These are phyloP conservation scores for Scaptomyza caliginosa DNA, from an alignment of 2,888 invertebrate species.

Conservation along the genomic window DNA sequence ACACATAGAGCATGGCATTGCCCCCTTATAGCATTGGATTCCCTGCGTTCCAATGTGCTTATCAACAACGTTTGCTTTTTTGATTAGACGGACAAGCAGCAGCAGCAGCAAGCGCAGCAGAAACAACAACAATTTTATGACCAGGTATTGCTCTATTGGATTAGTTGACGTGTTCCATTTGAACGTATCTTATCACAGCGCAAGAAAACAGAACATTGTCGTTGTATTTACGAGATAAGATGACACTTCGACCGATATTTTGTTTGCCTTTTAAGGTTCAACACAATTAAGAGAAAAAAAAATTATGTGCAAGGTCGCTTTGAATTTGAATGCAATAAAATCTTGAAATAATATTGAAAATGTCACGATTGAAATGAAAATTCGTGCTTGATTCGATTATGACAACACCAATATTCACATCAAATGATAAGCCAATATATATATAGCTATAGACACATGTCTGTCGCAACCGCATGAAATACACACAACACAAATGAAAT, in stretches of 20 bases:
- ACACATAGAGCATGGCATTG: slow-evolving; percentile 28
- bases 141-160: slow-evolving; percentile 39
- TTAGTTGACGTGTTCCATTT: slow-evolving; percentile 43
- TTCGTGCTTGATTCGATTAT: slow-evolving; percentile 12
- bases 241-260: slow-evolving; percentile 4
- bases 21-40: slow-evolving; percentile 19
- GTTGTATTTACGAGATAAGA: slow-evolving; percentile 23
- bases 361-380: slow-evolving; percentile 4
- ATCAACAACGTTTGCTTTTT: slow-evolving; percentile 36
- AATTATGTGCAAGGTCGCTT: slow-evolving; percentile 12
- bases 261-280: too few relatives aligned
- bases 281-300: background rate
- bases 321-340: background rate
- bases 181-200: slow-evolving; percentile 57
- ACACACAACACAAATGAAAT: slow-evolving; percentile 16
- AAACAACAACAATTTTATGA: slow-evolving; percentile 5
- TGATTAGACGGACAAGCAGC: slow-evolving; percentile 48
- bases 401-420: background rate
- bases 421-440: slow-evolving; percentile 27
- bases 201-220: slow-evolving; percentile 20
- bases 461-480: slow-evolving; percentile 7
- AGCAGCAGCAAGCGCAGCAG: slow-evolving; percentile 1
- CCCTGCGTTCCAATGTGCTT: slow-evolving; percentile 23
- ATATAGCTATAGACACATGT: slow-evolving; percentile 1
- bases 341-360: background rate